phyloP scores from a whole-genome alignment of 2,113 vertebrate genomes.

The Cololabis saira region DNA sequence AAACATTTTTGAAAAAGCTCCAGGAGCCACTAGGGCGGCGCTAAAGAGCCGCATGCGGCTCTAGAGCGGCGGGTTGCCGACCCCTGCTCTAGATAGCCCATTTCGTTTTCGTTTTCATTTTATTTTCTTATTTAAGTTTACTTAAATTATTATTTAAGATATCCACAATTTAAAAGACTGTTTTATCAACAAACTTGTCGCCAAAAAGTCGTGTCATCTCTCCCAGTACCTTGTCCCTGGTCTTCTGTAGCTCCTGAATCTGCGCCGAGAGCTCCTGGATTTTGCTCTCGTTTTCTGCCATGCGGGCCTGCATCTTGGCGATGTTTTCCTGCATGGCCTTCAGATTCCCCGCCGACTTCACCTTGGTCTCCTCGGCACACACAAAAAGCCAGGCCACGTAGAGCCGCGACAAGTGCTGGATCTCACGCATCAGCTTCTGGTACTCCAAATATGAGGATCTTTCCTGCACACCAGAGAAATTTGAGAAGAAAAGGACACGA shows the following conservation, averaged over 20 bases:
- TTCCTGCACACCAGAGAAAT: slow-evolving; percentile 79
- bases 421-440: slow-evolving; percentile 88
- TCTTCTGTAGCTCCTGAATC: slow-evolving; percentile 86
- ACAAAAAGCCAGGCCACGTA: slow-evolving; percentile 90
- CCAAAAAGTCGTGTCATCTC: background rate
- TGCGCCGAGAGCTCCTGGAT: slow-evolving; percentile 83
- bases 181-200: background rate
- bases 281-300: slow-evolving; percentile 83
- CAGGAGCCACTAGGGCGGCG: too few species aligned
- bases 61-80: too few species aligned
- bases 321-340: slow-evolving; percentile 84
- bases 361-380: slow-evolving; percentile 87
- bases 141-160: too few species aligned
- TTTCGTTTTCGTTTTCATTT: too few species aligned
- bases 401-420: slow-evolving; percentile 88
- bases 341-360: slow-evolving; percentile 81
- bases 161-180: background rate
- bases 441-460: slow-evolving; percentile 90
- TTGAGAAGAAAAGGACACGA: background rate
- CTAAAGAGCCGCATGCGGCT: too few species aligned
- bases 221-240: slow-evolving; percentile 84
- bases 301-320: slow-evolving; percentile 79
- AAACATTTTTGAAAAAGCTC: too few species aligned
- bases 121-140: too few species aligned
- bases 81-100: too few species aligned